phyloP scores from a whole-genome alignment of 2,113 vertebrate genomes.

The Dasyprocta punctata region DNA sequence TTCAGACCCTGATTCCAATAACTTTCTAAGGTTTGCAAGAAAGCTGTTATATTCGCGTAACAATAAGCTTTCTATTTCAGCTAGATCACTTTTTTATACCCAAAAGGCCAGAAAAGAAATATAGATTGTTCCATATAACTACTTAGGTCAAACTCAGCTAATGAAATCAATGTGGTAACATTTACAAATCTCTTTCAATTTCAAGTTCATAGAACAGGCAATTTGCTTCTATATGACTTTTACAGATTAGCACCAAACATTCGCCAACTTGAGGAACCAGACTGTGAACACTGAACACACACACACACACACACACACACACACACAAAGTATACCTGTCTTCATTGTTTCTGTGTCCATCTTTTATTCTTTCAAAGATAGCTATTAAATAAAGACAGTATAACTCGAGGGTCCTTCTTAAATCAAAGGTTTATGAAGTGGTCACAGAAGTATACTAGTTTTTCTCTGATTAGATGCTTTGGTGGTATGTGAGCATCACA shows the following conservation, averaged over 20 bases:
- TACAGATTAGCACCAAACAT: constrained; percentile 51
- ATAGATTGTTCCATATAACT: constrained; percentile 45
- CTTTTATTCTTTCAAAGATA: neutral
- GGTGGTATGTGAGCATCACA: neutral
- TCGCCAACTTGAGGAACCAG: neutral
- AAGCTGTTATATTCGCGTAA: neutral
- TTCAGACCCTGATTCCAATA: neutral
- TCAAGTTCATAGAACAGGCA: constrained; percentile 26
- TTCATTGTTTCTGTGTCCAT: neutral
- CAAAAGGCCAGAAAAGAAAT: constrained; percentile 50
- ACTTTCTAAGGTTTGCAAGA: neutral
- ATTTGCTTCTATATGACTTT: constrained; percentile 51
- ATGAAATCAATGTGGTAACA: constrained; percentile 73
- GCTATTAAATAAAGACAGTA: neutral
- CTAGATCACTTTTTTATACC: neutral
- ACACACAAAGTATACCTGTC: neutral
- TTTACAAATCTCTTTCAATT: constrained; percentile 69
- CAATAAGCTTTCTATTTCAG: constrained; percentile 26
- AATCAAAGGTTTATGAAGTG: neutral
- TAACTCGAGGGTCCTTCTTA: neutral
- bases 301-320: neutral
- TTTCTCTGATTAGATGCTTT: neutral
- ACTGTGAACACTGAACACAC: neutral
- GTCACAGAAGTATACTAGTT: neutral
- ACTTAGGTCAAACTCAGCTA: constrained; percentile 39